These are phyloP conservation scores for Montifringilla adamsi DNA, from an alignment of 2,113 vertebrate genomes.

Conservation along the genomic window DNA sequence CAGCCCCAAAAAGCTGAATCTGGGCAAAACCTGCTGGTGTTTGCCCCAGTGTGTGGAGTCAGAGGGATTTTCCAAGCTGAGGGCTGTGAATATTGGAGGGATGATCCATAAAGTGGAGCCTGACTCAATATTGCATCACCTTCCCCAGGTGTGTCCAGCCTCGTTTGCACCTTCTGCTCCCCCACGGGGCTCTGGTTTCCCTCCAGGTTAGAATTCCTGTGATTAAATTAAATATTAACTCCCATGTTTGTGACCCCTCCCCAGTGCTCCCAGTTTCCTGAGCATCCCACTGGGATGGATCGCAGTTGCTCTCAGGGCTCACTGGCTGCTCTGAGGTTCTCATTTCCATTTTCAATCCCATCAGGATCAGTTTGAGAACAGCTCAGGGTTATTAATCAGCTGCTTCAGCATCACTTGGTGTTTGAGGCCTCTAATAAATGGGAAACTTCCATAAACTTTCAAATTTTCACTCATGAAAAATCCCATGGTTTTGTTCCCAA, in stretches of 20 bases:
- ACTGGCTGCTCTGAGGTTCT: neutral
- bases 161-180: neutral
- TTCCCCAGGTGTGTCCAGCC: neutral
- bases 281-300: neutral
- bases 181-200: neutral
- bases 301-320: neutral
- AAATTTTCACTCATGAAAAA: neutral
- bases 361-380: neutral
- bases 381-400: neutral
- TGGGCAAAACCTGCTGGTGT: neutral
- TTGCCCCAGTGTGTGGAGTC: neutral
- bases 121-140: slow-evolving; percentile 55
- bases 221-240: neutral
- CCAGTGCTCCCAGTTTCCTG: neutral
- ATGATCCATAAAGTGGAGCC: neutral
- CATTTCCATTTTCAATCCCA: neutral
- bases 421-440: neutral
- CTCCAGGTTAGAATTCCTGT: neutral
- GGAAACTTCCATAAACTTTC: neutral
- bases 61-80: neutral
- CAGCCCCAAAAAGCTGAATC: neutral
- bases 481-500: neutral
- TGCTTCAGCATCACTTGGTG: neutral
- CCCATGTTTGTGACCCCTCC: neutral
- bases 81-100: neutral